These are phyloP conservation scores for Aramus guarauna DNA, from an alignment of 2,113 vertebrate genomes.

Conservation along the genomic window DNA sequence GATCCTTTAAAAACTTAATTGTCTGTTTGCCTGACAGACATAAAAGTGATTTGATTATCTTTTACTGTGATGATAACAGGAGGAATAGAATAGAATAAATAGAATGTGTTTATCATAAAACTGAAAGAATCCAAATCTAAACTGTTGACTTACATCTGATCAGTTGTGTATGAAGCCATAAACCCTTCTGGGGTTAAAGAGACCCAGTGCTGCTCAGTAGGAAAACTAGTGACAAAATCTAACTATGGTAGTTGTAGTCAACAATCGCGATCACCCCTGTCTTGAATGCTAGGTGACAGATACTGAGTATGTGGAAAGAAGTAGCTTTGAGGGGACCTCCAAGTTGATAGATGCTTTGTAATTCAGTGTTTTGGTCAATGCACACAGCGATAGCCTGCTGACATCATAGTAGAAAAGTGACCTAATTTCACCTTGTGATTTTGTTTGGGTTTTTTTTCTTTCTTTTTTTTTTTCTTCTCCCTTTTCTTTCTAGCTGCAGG, in stretches of 20 bases:
- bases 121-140: neutral
- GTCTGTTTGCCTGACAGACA: neutral
- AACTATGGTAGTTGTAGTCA: neutral
- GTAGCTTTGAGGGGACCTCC: neutral
- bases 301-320: neutral
- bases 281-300: neutral
- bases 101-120: neutral
- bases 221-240: neutral
- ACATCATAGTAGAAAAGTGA: neutral
- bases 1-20: neutral
- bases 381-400: neutral
- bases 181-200: neutral
- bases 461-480: neutral
- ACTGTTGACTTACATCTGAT: neutral
- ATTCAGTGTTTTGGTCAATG: neutral
- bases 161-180: neutral
- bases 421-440: neutral
- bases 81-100: too few species aligned
- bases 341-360: neutral
- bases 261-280: neutral
- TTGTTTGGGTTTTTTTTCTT: neutral
- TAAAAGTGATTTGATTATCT: neutral
- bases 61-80: neutral
- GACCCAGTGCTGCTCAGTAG: neutral
- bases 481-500: conserved; percentile 65